Base-by-base conservation (phyloP, 2,888 invertebrate species). In the Oscheius myriophilus region DNA sequence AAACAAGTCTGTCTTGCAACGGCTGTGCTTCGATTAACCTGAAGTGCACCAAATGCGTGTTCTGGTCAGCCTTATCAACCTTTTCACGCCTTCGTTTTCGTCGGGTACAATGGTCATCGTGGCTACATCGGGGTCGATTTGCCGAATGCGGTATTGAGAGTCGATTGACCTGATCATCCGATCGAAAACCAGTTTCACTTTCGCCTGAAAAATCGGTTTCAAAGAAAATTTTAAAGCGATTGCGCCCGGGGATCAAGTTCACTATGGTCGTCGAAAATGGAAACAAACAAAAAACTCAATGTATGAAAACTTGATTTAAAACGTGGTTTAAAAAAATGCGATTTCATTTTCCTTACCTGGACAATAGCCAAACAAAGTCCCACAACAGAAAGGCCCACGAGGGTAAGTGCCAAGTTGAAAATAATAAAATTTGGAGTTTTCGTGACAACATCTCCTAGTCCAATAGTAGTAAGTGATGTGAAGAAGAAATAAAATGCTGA, bases 401-500 rank as follows among this genome's bases (percentile, higher is more conserved):
- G 52, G 16, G 80, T 80, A 69, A 80, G 69, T 7, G 79, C 75
- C 41, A 80, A 59, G 62, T 80, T 78, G 72, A 80, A 80, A 33
- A 80, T 76, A 52, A 80, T 80, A 61, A 80, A 80, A 59, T 80
- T 80, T 0, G 80, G 80, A 21, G 77, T 78, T 64, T 80, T 80
- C 2, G 80, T 77, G 23, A 80, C 80, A n/a, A 80, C 80, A 59
- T 80, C 80, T 23, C 80, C 80, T 3, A 80, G 68, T 12, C 80
- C 75, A 25, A 81, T 78, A n/a, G 81, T 81, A 11, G 81, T 81
- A 6, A 81, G 70, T 18, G 81, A 81, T 11, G 76, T 79, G 71
- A 81, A 81, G 72, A 81, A 81, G 67, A 79, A 81, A 64, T 81
- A 81, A 53, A 79, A 79, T 3, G 81, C 81, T 16, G 78, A 75